Evolutionary conservation across 2,113 vertebrate species (phyloP).

Genomic region (Bombycilla garrulus): DNA sequence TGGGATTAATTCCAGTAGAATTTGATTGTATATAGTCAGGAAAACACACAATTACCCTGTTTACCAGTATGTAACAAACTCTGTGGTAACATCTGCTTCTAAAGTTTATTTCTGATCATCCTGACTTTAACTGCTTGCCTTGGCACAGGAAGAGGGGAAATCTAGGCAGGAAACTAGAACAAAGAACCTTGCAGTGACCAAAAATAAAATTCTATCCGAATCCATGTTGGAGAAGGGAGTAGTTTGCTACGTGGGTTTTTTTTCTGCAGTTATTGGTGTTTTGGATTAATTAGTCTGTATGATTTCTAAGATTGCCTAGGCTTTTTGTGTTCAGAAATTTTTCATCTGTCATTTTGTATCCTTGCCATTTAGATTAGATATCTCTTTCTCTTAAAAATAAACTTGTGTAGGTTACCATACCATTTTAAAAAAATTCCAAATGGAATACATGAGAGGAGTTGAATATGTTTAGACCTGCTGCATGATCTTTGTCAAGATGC

Average conservation of each 20-base stretch:
- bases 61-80: neutral
- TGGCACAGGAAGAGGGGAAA: conserved; percentile 40
- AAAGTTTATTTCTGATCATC: conserved; percentile 41
- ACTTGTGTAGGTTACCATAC: rapidly evolving
- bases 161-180: conserved; percentile 56
- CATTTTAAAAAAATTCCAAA: neutral
- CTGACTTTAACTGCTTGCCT: conserved; percentile 4
- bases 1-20: neutral
- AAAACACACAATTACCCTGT: neutral
- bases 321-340: neutral
- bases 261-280: neutral
- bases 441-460: neutral
- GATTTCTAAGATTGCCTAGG: neutral
- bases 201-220: conserved; percentile 30
- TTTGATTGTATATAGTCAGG: neutral
- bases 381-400: neutral
- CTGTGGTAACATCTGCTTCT: conserved; percentile 10
- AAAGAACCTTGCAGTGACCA: conserved; percentile 4
- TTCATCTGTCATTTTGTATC: neutral
- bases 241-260: neutral
- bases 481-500: rapidly evolving
- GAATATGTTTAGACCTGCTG: rapidly evolving
- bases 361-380: neutral
- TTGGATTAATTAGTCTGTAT: neutral
- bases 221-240: neutral